Evolutionary conservation across 2,113 vertebrate genomes (phyloP).

Genomic region (Rhea americana): DNA sequence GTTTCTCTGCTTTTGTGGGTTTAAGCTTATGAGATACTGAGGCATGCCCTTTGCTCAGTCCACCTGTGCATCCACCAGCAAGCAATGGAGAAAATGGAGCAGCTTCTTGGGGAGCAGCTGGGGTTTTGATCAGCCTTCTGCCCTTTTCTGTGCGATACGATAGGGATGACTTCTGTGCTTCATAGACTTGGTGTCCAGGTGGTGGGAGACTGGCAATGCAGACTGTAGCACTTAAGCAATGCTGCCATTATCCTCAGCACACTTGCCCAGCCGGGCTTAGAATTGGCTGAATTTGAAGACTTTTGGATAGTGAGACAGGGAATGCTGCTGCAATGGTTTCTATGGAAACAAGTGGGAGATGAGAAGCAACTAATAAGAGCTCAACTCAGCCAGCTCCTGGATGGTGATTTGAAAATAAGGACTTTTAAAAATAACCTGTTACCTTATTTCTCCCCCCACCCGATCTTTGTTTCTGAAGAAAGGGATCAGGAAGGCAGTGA

Average conservation of each 20-base stretch:
- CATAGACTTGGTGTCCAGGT: rapidly evolving
- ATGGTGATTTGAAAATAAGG: constrained; percentile 51
- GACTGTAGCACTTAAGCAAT: neutral
- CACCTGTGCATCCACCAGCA: rapidly evolving
- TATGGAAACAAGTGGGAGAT: constrained; percentile 67
- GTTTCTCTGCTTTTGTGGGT: neutral
- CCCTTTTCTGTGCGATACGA: rapidly evolving
- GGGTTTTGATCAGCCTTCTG: neutral
- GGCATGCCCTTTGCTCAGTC: neutral
- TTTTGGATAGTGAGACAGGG: constrained; percentile 4
- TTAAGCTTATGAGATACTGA: neutral
- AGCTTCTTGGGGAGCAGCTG: neutral
- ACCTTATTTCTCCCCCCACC: constrained; percentile 41
- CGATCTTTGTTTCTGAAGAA: constrained; percentile 53
- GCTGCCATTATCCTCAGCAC: neutral
- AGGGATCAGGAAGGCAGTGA: constrained; percentile 43
- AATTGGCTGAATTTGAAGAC: neutral
- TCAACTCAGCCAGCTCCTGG: constrained; percentile 29
- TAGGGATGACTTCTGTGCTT: neutral
- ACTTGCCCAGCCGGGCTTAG: neutral
- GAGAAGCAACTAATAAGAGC: constrained; percentile 55
- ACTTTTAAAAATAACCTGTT: constrained; percentile 61
- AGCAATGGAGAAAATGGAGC: neutral
- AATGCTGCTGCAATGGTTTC: constrained; percentile 55
- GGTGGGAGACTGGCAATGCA: rapidly evolving